phyloP scores from a whole-genome alignment of 2,888 invertebrate species.

The Eulithis testata region DNA sequence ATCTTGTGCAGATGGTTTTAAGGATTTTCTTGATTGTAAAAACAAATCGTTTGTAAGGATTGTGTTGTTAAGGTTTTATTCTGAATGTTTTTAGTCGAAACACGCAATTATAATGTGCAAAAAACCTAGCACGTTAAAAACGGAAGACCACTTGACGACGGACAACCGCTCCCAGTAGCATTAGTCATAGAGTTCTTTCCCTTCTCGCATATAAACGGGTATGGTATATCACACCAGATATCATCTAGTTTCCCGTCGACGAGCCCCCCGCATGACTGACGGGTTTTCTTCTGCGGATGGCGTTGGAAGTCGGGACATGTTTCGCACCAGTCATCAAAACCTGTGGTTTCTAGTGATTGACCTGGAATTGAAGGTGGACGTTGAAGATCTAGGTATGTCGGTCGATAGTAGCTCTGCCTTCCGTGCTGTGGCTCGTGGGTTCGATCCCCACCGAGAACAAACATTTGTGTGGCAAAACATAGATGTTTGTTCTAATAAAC shows the following conservation, averaged over 20 bases:
- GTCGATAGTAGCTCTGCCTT: too few relatives aligned
- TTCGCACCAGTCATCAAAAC: slow-evolving; percentile 14
- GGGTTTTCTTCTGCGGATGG: slow-evolving; percentile 1
- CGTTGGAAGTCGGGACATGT: slow-evolving; percentile 11
- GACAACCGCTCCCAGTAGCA: slow-evolving; percentile 8
- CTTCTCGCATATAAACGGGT: slow-evolving; percentile 22
- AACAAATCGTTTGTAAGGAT: too few relatives aligned
- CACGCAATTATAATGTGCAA: too few relatives aligned
- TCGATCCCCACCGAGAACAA: too few relatives aligned
- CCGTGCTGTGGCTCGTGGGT: too few relatives aligned
- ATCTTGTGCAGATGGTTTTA: too few relatives aligned
- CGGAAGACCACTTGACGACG: background rate
- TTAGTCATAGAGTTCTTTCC: slow-evolving; percentile 1
- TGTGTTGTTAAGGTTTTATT: too few relatives aligned
- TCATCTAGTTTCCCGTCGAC: slow-evolving; percentile 10
- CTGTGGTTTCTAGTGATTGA: background rate
- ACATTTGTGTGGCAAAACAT: too few relatives aligned
- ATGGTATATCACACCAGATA: slow-evolving; percentile 21
- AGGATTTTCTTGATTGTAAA: too few relatives aligned
- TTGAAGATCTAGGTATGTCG: too few relatives aligned
- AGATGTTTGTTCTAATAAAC: too few relatives aligned
- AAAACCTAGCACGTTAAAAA: slow-evolving; percentile 19
- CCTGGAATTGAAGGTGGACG: slow-evolving; percentile 7
- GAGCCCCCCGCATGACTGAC: slow-evolving; percentile 22
- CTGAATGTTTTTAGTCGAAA: too few relatives aligned